Base-by-base conservation (phyloP, 2,113 vertebrate genomes). In the Osmerus mordax region DNA sequence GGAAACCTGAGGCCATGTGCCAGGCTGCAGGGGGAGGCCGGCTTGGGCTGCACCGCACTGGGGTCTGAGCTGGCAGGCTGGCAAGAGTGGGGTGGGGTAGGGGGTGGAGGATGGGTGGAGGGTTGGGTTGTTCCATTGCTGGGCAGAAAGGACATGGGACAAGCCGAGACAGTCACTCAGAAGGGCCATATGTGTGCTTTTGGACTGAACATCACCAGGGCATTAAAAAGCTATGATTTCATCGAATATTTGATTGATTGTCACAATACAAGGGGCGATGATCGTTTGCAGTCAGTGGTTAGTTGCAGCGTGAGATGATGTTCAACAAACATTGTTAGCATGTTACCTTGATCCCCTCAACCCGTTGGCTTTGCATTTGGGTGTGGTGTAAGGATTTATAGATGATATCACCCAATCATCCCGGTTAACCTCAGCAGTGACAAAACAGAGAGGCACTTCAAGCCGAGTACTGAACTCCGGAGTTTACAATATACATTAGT, bases 1-100 rank as follows among this genome's bases (percentile, higher is more conserved):
- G 89, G 83, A 90, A 90, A 91, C 84, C 84, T 80, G 89, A 91
- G 80, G 87, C 86, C 83, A 62, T 67, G 71, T 88, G 89, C 89
- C 90, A 89, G 72, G 78, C 79, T 82, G 74, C 73, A 78, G 72
- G 82, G 83, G 80, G 78, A 86, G 83, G 82, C 53, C 71, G 76
- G 72, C 77, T 72, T 65, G 25, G 67, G 65, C 75, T 73, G 75
- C 80, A 78, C 84, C 75, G 73, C 70, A 76, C 75, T 29, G 68
- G 82, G 85, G 82, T 83, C 76, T 68, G 77, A 55, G 67, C 78
- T 55, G 47, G 28, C 59, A 28, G 23, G 28, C 25, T 28, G 25
- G 25, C 25, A 28, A 28, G 75, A 74, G 2, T 0, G 28, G 29
- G 28, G 53, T n/a, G n/a, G 14, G n/a, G 21, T 29, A 11, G 66